These are phyloP conservation scores for Mactromeris polynyma DNA, from an alignment of 2,888 invertebrate species.

Conservation along the genomic window DNA sequence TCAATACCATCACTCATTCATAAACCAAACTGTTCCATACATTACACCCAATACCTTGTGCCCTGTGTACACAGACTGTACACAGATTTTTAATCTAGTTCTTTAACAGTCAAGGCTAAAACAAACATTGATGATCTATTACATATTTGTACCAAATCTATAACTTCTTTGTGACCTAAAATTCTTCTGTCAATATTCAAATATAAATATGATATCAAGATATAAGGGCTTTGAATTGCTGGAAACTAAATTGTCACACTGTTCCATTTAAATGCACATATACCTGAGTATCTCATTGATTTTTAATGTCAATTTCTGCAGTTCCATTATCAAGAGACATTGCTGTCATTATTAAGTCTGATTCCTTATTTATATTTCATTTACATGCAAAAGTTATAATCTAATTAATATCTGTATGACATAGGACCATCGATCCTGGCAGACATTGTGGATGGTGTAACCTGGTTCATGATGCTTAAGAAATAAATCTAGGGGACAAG, in stretches of 20 bases:
- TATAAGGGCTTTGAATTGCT: neutral
- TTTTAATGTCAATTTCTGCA: neutral
- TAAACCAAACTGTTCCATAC: neutral
- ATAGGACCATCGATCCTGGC: too few species aligned
- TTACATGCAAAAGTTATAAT: neutral
- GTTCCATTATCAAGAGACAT: neutral
- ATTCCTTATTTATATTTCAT: neutral
- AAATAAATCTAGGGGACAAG: too few species aligned
- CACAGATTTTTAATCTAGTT: neutral
- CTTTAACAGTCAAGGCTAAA: neutral
- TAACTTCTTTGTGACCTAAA: neutral
- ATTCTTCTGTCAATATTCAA: neutral
- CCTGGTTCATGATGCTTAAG: too few species aligned
- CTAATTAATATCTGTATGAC: neutral
- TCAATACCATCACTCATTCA: neutral
- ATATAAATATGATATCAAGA: neutral
- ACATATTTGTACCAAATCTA: neutral
- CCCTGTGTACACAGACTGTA: neutral
- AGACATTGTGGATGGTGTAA: too few species aligned
- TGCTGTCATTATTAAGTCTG: neutral
- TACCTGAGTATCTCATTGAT: neutral
- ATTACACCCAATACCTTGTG: neutral
- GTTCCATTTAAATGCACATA: neutral
- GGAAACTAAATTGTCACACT: neutral
- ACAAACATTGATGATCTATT: neutral